These are phyloP conservation scores for Itoplectis maculator DNA, from an alignment of 2,888 invertebrate species.

Conservation along the genomic window DNA sequence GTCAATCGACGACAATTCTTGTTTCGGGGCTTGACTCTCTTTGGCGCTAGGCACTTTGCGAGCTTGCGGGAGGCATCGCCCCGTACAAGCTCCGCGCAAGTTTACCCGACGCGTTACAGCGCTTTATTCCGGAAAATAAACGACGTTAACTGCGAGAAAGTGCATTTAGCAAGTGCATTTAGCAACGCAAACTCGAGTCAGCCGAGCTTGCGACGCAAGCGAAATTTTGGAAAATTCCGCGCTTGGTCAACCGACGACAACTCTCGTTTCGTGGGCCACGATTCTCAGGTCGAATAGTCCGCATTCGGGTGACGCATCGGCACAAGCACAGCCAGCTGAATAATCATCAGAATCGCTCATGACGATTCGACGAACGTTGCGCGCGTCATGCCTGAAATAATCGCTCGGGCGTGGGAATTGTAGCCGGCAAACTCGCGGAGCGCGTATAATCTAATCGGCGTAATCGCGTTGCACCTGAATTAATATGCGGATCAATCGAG, in stretches of 20 bases:
- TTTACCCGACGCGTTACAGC: not conserved
- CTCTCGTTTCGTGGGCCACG: too few species aligned
- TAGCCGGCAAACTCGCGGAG: not conserved
- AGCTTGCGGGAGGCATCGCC: not conserved
- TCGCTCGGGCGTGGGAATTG: not conserved
- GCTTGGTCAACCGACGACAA: too few species aligned
- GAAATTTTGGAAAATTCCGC: too few species aligned
- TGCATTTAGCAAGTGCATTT: constrained; percentile 22
- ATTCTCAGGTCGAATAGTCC: not conserved
- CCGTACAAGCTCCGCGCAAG: not conserved
- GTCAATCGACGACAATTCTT: too few species aligned
- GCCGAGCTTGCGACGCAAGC: not conserved
- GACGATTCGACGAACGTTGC: not conserved
- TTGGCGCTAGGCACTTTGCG: constrained; percentile 7
- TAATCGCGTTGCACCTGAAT: constrained; percentile 5
- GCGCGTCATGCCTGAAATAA: not conserved
- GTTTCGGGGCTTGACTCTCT: not conserved
- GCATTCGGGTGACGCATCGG: not conserved
- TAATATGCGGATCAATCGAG: not conserved
- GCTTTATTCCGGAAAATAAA: constrained; percentile 4
- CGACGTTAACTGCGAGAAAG: not conserved
- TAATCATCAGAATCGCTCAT: not conserved
- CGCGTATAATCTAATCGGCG: constrained; percentile 1
- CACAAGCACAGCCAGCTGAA: not conserved
- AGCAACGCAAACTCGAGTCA: not conserved